Evolutionary conservation across 2,797 vertebrate genomes (phyloP).

Genomic region (Phrynocephalus guinanensis): DNA sequence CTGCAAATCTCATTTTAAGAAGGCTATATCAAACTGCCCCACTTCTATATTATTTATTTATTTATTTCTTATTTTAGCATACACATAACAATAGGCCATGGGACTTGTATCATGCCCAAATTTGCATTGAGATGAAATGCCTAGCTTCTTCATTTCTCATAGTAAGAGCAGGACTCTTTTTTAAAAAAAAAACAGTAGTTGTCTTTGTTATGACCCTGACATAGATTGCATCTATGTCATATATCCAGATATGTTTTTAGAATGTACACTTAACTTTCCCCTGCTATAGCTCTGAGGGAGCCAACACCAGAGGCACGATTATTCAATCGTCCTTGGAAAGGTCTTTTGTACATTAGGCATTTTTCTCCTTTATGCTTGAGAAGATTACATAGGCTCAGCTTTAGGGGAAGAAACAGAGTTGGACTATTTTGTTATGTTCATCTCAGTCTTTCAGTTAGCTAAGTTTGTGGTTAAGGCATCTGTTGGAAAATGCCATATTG

Average conservation of each 20-base stretch:
- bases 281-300: constrained; percentile 15
- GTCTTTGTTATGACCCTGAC: constrained; percentile 29
- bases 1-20: background rate
- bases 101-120: background rate
- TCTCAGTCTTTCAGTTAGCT: constrained; percentile 47
- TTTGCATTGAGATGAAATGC: background rate
- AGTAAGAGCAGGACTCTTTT: constrained; percentile 5
- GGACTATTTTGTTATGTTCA: constrained; percentile 32
- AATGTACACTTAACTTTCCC: constrained; percentile 13
- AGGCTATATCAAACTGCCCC: too few relatives aligned
- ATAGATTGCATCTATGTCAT: background rate
- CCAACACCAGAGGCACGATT: constrained; percentile 20
- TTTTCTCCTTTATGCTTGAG: constrained; percentile 34
- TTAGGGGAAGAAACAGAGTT: constrained; percentile 32
- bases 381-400: constrained; percentile 34
- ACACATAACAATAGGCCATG: background rate
- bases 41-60: background rate
- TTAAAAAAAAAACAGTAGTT: background rate
- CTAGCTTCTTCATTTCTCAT: background rate
- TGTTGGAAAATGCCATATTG: constrained; percentile 38
- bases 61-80: background rate
- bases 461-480: constrained; percentile 47
- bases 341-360: constrained; percentile 27
- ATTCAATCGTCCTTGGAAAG: constrained; percentile 39
- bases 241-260: background rate